Evolutionary conservation across 1,140 invertebrate species (phyloP).

Genomic region (Macrosteles quadrilineatus): DNA sequence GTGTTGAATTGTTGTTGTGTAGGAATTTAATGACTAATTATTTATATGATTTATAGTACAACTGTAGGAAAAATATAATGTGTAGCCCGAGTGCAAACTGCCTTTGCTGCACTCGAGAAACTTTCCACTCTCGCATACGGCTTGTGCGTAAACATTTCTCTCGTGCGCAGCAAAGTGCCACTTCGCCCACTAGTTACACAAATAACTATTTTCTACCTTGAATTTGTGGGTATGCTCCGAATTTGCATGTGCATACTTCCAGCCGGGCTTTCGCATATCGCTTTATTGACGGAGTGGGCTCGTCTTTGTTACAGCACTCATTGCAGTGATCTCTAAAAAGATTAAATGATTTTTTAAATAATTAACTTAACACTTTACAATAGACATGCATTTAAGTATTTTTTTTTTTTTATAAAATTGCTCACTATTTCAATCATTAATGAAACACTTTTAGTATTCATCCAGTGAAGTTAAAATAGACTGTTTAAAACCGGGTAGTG

Average conservation of each 20-base stretch:
- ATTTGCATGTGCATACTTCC: conserved; percentile 94
- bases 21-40: no score
- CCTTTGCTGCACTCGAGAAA: no score
- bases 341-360: background rate
- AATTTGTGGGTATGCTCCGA: conserved; percentile 93
- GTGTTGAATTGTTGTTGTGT: no score
- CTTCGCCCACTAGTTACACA: no score
- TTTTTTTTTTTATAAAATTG: background rate
- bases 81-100: no score
- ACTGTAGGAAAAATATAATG: no score
- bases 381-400: background rate
- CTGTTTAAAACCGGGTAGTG: background rate
- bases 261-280: conserved; percentile 83
- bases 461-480: background rate
- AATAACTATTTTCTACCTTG: no score
- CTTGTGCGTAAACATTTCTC: no score
- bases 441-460: background rate
- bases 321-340: conserved; percentile 68
- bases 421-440: background rate
- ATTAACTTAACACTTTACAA: background rate
- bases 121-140: no score
- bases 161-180: no score
- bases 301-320: conserved; percentile 68
- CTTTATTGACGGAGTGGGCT: conserved; percentile 61
- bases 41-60: no score